Evolutionary conservation across 2,797 vertebrate genomes (phyloP).

Genomic region (Mus spretus): DNA sequence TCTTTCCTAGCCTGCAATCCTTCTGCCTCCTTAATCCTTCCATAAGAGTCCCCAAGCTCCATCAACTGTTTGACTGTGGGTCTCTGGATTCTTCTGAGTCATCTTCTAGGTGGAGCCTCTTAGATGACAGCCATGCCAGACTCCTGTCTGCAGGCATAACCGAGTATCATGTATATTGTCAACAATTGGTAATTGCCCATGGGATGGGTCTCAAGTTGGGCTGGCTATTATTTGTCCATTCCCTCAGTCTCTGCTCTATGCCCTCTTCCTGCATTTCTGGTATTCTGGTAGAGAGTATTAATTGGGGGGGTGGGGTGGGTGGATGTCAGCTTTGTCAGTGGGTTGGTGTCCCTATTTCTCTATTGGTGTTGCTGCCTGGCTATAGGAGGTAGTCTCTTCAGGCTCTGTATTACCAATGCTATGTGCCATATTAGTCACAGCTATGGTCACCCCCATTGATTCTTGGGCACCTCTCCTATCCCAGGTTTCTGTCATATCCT

Average conservation of each 20-base stretch:
- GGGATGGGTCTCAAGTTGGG: not conserved
- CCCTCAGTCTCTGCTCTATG: not conserved
- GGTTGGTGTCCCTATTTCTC: not conserved
- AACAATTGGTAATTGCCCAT: not conserved
- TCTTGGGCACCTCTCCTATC: not conserved
- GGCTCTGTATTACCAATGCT: not conserved
- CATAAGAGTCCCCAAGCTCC: not conserved
- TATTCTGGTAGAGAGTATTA: not conserved
- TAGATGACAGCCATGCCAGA: not conserved
- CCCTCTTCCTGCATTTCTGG: not conserved
- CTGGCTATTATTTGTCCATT: not conserved
- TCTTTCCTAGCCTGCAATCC: not conserved
- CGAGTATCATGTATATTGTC: not conserved
- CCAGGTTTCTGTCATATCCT: not conserved
- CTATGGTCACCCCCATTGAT: not conserved
- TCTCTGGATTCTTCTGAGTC: not conserved
- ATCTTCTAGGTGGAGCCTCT: not conserved
- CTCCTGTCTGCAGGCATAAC: not conserved
- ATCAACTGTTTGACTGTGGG: not conserved
- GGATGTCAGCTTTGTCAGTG: not conserved
- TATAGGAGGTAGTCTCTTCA: not conserved
- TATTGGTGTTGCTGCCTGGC: not conserved
- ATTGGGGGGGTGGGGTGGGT: accelerated
- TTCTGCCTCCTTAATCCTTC: not conserved
- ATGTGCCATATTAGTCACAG: not conserved